Evolutionary conservation across 2,797 vertebrate species (phyloP).

Genomic region (Girardinus metallicus): DNA sequence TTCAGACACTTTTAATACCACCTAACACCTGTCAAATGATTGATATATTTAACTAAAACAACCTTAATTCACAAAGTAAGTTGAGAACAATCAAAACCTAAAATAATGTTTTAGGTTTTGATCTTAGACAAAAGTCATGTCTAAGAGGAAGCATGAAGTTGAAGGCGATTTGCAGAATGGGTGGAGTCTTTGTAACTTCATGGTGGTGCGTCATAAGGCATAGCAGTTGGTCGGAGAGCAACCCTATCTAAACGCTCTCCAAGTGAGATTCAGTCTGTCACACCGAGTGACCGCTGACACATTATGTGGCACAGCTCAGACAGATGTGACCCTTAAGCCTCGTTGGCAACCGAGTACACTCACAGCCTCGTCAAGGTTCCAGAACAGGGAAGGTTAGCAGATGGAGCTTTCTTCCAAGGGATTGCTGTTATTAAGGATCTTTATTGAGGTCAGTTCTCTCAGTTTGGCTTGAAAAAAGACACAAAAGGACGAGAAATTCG

Average conservation of each 20-base stretch:
- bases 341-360: constrained; percentile 50
- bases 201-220: constrained; percentile 36
- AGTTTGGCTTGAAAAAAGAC: constrained; percentile 46
- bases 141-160: constrained; percentile 35
- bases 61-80: constrained; percentile 1
- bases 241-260: constrained; percentile 38
- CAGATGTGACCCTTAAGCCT: constrained; percentile 77
- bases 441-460: constrained; percentile 79
- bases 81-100: not conserved
- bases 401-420: constrained; percentile 62
- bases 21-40: constrained; percentile 5
- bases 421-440: constrained; percentile 76
- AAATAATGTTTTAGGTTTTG: too few species aligned
- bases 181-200: constrained; percentile 34
- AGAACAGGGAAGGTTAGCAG: constrained; percentile 25
- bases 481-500: constrained; percentile 36
- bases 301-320: constrained; percentile 60
- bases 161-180: constrained; percentile 29
- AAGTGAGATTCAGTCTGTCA: constrained; percentile 56
- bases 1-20: not conserved
- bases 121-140: constrained; percentile 23
- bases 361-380: constrained; percentile 43
- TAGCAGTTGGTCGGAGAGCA: constrained; percentile 16
- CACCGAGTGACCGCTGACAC: constrained; percentile 66
- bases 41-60: constrained; percentile 2